Evolutionary conservation across 2,113 vertebrate genomes (phyloP).

Genomic region (Dipodomys merriami): DNA sequence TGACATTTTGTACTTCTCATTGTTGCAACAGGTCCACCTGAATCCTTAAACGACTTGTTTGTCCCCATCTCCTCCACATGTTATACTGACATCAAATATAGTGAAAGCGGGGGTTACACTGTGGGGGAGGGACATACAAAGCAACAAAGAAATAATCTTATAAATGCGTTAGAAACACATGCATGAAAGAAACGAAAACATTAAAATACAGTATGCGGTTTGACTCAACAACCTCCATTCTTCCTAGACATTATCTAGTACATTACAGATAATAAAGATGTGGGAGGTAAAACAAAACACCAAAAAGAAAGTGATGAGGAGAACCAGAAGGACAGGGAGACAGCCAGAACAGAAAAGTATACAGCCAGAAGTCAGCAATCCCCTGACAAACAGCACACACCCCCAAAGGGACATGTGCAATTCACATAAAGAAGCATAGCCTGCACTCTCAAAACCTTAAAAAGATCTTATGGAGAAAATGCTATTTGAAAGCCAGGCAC

Average conservation of each 20-base stretch:
- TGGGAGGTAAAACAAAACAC: neutral
- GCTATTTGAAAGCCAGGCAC: neutral
- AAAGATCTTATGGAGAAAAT: neutral
- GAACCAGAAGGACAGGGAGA: neutral
- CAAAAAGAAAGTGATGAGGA: neutral
- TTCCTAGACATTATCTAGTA: neutral
- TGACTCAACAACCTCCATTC: neutral
- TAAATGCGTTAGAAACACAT: too few species aligned
- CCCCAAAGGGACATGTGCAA: neutral
- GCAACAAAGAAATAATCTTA: too few species aligned
- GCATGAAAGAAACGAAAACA: too few species aligned
- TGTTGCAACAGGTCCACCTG: too few species aligned
- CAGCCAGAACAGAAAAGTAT: neutral
- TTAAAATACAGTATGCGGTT: neutral
- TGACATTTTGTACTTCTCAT: too few species aligned
- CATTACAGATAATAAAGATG: neutral
- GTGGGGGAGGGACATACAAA: too few species aligned
- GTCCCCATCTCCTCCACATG: too few species aligned
- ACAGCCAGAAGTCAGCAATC: neutral
- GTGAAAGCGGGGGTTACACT: too few species aligned
- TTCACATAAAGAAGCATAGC: neutral
- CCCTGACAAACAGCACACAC: neutral
- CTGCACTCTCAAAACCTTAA: neutral
- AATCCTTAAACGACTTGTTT: too few species aligned
- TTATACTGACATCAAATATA: too few species aligned